phyloP scores from a whole-genome alignment of 2,888 invertebrate species.

The Apoda limacodes region DNA sequence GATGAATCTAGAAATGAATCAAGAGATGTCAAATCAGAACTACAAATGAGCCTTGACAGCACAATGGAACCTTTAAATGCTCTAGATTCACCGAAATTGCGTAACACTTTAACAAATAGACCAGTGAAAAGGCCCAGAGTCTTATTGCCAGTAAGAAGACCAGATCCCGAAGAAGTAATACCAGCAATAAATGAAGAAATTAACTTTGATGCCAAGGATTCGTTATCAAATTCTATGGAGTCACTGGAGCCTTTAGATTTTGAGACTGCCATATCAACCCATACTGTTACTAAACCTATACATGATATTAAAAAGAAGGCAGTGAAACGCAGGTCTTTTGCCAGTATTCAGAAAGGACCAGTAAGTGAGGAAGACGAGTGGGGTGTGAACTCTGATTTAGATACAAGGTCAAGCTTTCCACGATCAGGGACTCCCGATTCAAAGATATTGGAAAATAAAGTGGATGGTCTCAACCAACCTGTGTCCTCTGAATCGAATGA shows the following conservation, averaged over 20 bases:
- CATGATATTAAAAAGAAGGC: conserved; percentile 26
- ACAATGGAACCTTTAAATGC: conserved; percentile 25
- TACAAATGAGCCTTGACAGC: conserved; percentile 20
- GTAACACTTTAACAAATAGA: conserved; percentile 39
- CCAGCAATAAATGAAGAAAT: conserved; percentile 25
- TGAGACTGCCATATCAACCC: conserved; percentile 50
- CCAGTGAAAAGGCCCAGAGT: conserved; percentile 51
- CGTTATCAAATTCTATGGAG: conserved; percentile 11
- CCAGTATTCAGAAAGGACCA: conserved; percentile 26
- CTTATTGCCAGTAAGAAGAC: conserved; percentile 41
- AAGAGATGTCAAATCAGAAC: conserved; percentile 21
- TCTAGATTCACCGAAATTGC: conserved; percentile 51
- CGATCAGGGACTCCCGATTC: conserved; percentile 52
- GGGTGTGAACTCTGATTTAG: conserved; percentile 40
- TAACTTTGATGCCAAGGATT: conserved; percentile 13
- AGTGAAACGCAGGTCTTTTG: conserved; percentile 31
- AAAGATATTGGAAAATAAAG: conserved; percentile 33
- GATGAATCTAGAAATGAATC: conserved; percentile 30
- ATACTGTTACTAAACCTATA: conserved; percentile 46
- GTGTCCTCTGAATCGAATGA: conserved; percentile 42
- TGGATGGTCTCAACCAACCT: conserved; percentile 16
- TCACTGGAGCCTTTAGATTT: conserved; percentile 35
- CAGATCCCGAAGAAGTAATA: conserved; percentile 24
- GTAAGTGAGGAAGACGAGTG: conserved; percentile 52
- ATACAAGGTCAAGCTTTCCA: conserved; percentile 53